These are phyloP conservation scores for Phylloscopus collybita DNA, from an alignment of 2,797 vertebrate genomes.

Conservation along the genomic window DNA sequence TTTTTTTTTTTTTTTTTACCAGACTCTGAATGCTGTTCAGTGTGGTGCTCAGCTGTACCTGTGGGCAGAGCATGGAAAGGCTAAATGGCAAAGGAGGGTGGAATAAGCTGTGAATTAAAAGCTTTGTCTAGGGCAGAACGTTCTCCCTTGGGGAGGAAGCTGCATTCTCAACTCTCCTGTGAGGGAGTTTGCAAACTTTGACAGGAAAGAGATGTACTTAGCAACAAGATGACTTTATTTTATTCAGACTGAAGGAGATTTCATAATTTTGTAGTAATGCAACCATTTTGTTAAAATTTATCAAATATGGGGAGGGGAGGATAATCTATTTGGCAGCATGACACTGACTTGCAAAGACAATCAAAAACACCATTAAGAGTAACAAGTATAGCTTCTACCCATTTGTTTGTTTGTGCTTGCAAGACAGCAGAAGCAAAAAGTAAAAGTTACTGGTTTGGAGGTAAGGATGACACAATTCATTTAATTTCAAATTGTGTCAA, in stretches of 20 bases:
- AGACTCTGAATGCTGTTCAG: neutral
- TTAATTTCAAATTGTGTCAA: neutral
- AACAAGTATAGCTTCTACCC: neutral
- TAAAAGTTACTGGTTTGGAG: neutral
- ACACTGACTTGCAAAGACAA: neutral
- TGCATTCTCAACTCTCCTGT: neutral
- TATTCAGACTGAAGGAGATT: neutral
- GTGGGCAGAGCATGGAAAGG: neutral
- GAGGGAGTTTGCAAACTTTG: neutral
- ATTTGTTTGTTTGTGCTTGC: neutral
- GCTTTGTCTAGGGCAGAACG: accelerated
- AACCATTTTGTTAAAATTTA: neutral
- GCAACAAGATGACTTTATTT: neutral
- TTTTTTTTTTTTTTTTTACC: neutral
- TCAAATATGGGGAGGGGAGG: too few species aligned
- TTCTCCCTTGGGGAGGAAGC: neutral
- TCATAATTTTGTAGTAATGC: neutral
- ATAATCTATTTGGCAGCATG: neutral
- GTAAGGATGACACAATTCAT: neutral
- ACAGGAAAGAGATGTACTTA: neutral
- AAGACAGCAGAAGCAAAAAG: neutral
- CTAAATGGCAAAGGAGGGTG: neutral
- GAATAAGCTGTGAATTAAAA: neutral
- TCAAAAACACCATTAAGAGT: neutral
- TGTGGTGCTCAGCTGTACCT: neutral